Base-by-base conservation (phyloP, 2,113 vertebrate species). In the Aegithalos caudatus region DNA sequence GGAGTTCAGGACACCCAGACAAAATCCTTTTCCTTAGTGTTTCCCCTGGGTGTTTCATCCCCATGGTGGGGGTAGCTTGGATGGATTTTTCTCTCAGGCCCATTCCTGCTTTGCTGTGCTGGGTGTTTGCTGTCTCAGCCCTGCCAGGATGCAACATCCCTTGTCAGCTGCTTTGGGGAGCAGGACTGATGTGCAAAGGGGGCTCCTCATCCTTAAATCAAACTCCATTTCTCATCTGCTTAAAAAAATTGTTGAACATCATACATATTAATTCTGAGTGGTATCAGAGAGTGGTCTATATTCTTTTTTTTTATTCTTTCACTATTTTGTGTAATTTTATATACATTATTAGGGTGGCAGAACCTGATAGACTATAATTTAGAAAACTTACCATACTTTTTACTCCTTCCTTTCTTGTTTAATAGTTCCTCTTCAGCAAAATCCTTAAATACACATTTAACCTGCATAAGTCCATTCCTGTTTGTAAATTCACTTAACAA, bases 41-140 rank as follows among this genome's bases (percentile, higher is more conserved):
- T 21, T 15, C 7, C 38, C 29, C 6, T 35, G 35, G 31, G 11
- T 51, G 12, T 51, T 65, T 48, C 25, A 14, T 6, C 6, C 37
- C 25, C 12, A 0, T 5, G n/a, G 12, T 2, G 0, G 0, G 18
- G 58, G 20, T 11, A 53, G 21, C 15, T 31, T 1, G 22, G 27
- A 2, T 33, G 54, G 19, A 2, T 85, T 78, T 54, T 37, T 25
- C 27, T 42, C 38, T 37, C 40, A 21, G 48, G 19, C 44, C 33
- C 28, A 3, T 12, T 38, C 6, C 37, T 27, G 47, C 47, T 22
- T 37, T 4, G 2, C 86, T 25, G 9, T 18, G n/a, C 37, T 53
- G n/a, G 31, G 4, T 17, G 14, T 8, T 88, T 38, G 8, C 1
- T 40, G 51, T 29, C 42, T 14, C 33, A 40, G 10, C 14, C 24